These are phyloP conservation scores for Polyommatus iphigenia DNA, from an alignment of 2,888 invertebrate genomes.

Conservation along the genomic window DNA sequence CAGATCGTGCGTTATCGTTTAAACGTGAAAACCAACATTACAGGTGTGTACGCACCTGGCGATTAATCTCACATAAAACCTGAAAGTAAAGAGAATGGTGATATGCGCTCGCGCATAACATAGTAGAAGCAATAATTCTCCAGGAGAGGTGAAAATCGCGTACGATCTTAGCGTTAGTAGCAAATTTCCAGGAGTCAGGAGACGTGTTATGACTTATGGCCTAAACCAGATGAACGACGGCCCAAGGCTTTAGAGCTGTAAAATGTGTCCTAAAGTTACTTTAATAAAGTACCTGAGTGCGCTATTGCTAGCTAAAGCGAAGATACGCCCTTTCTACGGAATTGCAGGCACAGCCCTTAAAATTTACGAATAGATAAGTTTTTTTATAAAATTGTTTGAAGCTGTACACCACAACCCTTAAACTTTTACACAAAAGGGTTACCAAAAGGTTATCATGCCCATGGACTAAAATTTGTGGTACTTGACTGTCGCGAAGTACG, in stretches of 20 bases:
- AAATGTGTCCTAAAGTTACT: background rate
- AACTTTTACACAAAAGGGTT: background rate
- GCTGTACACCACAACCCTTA: background rate
- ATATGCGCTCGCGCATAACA: background rate
- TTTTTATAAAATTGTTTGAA: background rate
- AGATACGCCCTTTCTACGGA: background rate
- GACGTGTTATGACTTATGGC: no score
- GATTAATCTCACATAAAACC: background rate
- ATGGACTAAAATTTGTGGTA: background rate
- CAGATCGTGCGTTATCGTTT: conserved; percentile 39
- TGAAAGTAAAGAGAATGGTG: background rate
- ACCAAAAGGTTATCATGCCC: background rate
- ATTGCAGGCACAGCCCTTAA: background rate
- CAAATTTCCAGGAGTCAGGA: no score
- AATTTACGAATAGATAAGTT: background rate
- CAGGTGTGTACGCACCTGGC: background rate
- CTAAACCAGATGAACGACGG: background rate
- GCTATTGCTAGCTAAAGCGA: background rate
- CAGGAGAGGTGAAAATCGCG: no score
- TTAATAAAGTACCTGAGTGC: background rate
- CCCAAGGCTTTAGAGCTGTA: background rate
- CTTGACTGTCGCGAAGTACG: background rate
- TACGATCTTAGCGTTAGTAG: no score
- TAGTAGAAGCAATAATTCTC: no score
- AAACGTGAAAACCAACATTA: conserved; percentile 37